Evolutionary conservation across 2,888 invertebrate genomes (phyloP), one percentile per base, ranked within the genome.

Genomic region (Exocentrus adspersus): DNA sequence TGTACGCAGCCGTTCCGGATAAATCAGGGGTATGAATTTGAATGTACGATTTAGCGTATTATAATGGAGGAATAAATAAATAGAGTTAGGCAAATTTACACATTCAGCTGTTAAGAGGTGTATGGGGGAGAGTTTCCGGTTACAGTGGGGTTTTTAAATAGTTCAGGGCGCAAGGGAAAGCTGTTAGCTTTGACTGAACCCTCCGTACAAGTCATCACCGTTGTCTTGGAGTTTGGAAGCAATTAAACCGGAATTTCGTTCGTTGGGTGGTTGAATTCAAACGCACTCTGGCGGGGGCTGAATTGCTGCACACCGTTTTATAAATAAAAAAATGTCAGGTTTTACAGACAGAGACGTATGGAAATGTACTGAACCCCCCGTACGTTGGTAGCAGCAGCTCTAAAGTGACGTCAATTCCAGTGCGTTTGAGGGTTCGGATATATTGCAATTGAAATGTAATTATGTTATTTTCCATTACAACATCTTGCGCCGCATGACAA

Each of bases 21-120:
- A 60, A 80, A 80, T 80, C 80, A 77, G 76, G 77, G 79, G 77
- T 79, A 81, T 81, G 80, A 81, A 80, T 81, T 80, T 77, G 79
- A 81, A 81, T 80, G 77, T 74, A 74, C 78, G 78, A 78, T 80
- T 79, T 79, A 81, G 80, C 80, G 79, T 78, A 80, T 80, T 79
- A 80, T 80, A 81, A 81, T 80, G 78, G 78, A 77, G 75, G 80
- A 80, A 80, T 79, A 80, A 79, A 81, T 81, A 82, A 81, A 81
- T 80, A 80, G 73, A 79, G 79, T 80, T 80, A 79, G 77, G 79
- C 81, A 80, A 81, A 81, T 81, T 81, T 81, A 81, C 81, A 82
- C 80, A 74, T 80, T 79, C 80, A 79, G 79, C 80, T 78, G 80
- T 77, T 76, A 72, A 58, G 64, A 62, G 67, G 62, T 62, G 43